Conservation (phyloP, 2,797 vertebrate species). For the Hylomyscus alleni region DNA sequence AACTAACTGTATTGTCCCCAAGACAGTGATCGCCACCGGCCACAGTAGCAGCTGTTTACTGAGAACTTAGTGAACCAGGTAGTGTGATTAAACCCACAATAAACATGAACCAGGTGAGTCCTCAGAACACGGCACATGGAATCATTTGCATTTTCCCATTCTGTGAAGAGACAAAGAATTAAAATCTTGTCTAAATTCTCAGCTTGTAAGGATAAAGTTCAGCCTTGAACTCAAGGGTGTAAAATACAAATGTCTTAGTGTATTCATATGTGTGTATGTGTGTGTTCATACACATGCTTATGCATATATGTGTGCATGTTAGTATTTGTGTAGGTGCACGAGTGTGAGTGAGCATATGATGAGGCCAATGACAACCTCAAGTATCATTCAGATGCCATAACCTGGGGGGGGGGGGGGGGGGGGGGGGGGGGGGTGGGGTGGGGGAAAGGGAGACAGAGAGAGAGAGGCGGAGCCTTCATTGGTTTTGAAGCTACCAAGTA, state of each 20-base stretch:
- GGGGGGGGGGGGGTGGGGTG: neutral
- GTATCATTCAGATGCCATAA: neutral
- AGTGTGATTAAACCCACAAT: neutral
- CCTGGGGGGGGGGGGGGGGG: too few species aligned
- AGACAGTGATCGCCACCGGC: neutral
- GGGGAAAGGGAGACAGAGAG: neutral
- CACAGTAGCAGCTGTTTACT: neutral
- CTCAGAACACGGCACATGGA: neutral
- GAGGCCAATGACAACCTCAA: neutral
- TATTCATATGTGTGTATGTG: neutral
- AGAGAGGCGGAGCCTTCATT: neutral
- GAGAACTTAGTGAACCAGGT: neutral
- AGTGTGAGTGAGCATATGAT: neutral
- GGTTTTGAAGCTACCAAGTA: neutral
- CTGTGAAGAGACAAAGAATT: conserved; percentile 13
- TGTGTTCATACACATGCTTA: neutral
- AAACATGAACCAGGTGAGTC: neutral
- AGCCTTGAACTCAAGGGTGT: neutral
- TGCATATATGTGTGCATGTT: neutral
- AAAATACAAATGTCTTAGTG: neutral
- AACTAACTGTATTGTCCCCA: neutral
- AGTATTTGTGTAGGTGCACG: neutral
- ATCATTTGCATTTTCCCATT: neutral
- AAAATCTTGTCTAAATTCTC: neutral
- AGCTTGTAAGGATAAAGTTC: neutral